Conservation (phyloP, 2,888 invertebrate species). For the Coenonympha glycerion region DNA sequence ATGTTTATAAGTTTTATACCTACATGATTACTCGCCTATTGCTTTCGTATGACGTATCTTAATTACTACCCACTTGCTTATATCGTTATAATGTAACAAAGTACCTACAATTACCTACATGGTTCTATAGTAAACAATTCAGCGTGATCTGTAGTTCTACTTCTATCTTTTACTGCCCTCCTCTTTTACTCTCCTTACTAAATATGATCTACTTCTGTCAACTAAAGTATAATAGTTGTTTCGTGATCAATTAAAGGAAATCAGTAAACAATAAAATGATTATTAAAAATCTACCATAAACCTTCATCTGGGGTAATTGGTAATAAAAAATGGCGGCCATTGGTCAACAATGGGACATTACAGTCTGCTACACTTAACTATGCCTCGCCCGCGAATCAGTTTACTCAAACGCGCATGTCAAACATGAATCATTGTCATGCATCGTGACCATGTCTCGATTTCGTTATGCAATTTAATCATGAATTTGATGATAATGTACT, state of each 20-base stretch:
- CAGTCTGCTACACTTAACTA: neutral
- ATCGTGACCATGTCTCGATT: neutral
- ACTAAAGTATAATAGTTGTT: too few relatives aligned
- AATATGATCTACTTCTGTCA: too few relatives aligned
- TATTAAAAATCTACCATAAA: too few relatives aligned
- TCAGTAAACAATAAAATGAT: too few relatives aligned
- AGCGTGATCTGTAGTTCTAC: neutral
- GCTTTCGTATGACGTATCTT: neutral
- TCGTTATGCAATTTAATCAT: neutral
- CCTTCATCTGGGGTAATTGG: too few relatives aligned
- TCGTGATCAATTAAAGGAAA: too few relatives aligned
- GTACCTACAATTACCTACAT: neutral
- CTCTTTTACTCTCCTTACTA: too few relatives aligned
- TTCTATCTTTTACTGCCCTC: too few relatives aligned
- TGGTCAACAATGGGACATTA: neutral
- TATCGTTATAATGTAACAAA: neutral
- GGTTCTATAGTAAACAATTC: neutral
- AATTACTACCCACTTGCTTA: neutral
- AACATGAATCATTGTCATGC: slow-evolving; percentile 9
- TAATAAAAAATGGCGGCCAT: too few relatives aligned
- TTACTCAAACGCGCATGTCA: neutral
- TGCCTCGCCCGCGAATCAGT: neutral
- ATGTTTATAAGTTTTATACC: too few relatives aligned
- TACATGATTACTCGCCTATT: neutral
- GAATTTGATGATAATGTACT: neutral